Evolutionary conservation across 2,797 vertebrate genomes (phyloP), one percentile per base, ranked within the genome.

Genomic region (Tiaroga cobitis): DNA sequence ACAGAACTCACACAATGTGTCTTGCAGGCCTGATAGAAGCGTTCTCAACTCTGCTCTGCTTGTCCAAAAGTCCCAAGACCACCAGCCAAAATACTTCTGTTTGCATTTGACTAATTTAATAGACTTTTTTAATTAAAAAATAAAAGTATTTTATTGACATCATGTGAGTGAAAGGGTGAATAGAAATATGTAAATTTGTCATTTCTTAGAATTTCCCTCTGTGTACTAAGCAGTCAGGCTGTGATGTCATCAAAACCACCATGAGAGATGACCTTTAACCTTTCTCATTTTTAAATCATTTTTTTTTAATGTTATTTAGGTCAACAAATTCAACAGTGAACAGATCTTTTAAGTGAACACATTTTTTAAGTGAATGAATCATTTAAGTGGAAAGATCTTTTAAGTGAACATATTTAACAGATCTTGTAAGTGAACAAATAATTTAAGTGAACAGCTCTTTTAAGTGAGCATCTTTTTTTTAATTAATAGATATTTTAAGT

Each of bases 1-100:
- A 76, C 8, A 83, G 86, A 90, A 61, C 90, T 89, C 2, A 24
- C 90, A 84, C 87, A 90, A 43, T 41, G 56, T 78, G 54, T 78
- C 54, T 78, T 61, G 75, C 54, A 78, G 37, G 56, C 37, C 76
- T 41, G 92, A 93, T 93, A 93, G 92, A 24, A 76, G 19, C 6
- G 6, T 39, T 59, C n/a, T 29, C 41, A 1, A 8, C 80, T 67
- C 87, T 80, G 1, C 16, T 39, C 16, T 11, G 39, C 51, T 72
- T 74, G 39, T 84, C 67, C 32, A 54, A 54, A 32, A 54, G 10
- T 34, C 19, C 56, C 19, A 8, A 37, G 21, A 29, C 49, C 49
- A 76, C 49, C 34, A 24, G 11, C 21, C 10, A 24, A 15, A 54
- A 59, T 24, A 16, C 1, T n/a, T 54, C 11, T 76, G 10, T 37